Evolutionary conservation across 2,797 vertebrate species (phyloP), one percentile per base, ranked within the genome.

Genomic region (Cuculus canorus): DNA sequence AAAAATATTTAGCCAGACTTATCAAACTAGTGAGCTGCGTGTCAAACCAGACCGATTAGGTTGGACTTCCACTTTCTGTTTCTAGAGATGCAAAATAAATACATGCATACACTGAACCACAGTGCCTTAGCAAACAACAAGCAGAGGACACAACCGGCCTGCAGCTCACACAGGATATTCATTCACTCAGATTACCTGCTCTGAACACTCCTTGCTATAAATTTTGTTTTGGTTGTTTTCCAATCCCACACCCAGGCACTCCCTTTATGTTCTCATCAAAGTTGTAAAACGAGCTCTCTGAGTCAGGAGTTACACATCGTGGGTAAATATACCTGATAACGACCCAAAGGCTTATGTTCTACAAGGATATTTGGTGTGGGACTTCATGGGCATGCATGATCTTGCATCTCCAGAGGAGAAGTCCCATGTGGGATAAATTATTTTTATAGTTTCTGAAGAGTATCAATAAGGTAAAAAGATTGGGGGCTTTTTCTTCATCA

Each of bases 201-300:
- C 45, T 8, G 8, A 93, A 92, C 63, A 33, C 57, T 72, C 79
- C 77, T 94, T 59, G 71, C 35, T 89, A 56, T 94, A 85, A 93
- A 88, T 63, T 85, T 76, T 63, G 43, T 3, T 91, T 91, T 65
- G 50, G 78, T 81, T 85, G 39, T 75, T 96, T 93, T 95, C 75
- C 71, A 95, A 78, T 71, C 65, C 61, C 75, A 89, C 96, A 94
- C 95, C 94, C 86, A 66, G 96, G 47, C 94, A 93, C 95, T 91
- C 96, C 95, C 88, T 41, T 14, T 75, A 85, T 83, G 81, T 92
- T 90, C 81, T 92, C 78, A 93, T 45, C 27, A 84, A 92, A 80
- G 81, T 33, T 87, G 92, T 95, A 93, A 89, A 96, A 93, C 23
- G 4, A 90, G 86, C 61, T 90, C 33, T 92, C 94, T 89, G 83